Base-by-base conservation (phyloP, 1,140 invertebrate species). In the Saccostrea cuccullata region DNA sequence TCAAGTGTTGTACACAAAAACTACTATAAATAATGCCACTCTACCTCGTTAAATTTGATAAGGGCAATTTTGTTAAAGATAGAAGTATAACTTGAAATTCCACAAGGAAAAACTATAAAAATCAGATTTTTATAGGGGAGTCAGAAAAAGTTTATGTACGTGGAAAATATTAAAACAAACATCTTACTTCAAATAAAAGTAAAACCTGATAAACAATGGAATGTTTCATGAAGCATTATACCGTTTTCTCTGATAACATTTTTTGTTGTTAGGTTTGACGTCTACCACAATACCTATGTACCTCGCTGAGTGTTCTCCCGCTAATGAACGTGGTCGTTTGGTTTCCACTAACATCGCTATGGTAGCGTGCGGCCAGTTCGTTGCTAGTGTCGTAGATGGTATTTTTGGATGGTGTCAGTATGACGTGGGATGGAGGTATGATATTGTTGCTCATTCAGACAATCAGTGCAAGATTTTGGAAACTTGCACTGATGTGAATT, bases 221-320 rank as follows among this genome's bases (percentile, higher is more conserved):
- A 20, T 64, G 17, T 64, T 64, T 64, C 58, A 64, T 20, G 58
- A 20, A 64, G 17, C 2, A 64, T 17, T n/a, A 20, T 0, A 17
- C 3, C 17, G 17, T 60, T 17, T n/a, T 60, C 58, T 17, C 0
- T 20, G n/a, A 17, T 17, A 2, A 6, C 58, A 47, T 85, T 60
- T 73, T 82, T 87, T 56, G 89, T 56, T 93, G 92, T 23, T 91
- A 96, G 96, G 96, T 88, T 92, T 97, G 70, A 95, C 96, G 15
- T 97, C 96, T 6, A 96, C 96, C 93, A 95, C 95, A n/a, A 96
- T 96, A 9, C 96, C 96, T 2, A 96, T 96, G 93, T 97, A 96
- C 92, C 95, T 97, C 47, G 96, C 96, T 9, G 96, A 96, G 93
- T 95, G 95, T 55, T 95, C 96, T 2, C 96, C 96, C 0, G 90